phyloP scores from a whole-genome alignment of 2,888 invertebrate genomes.

The Acanthosepion pharaonis region DNA sequence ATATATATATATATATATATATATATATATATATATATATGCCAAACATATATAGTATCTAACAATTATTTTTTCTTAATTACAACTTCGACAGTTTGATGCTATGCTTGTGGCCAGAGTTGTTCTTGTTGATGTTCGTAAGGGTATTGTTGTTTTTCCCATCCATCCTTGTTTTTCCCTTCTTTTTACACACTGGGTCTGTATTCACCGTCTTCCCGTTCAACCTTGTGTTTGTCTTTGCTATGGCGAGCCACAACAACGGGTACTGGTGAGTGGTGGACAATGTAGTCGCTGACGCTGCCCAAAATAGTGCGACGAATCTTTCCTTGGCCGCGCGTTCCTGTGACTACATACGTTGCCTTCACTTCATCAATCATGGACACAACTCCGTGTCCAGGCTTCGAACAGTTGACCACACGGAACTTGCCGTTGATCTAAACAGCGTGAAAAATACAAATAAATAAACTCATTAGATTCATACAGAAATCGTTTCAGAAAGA shows the following conservation, averaged over 20 bases:
- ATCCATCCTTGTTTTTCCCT: no score
- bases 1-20: not conserved
- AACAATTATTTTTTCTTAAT: not conserved
- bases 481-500: not conserved
- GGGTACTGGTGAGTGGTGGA: slow-evolving; percentile 44
- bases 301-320: slow-evolving; percentile 44
- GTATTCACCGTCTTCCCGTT: slow-evolving; percentile 38
- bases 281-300: slow-evolving; percentile 46
- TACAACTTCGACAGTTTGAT: not conserved
- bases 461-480: not conserved
- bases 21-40: not conserved
- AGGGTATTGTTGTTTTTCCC: not conserved
- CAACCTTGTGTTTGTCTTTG: not conserved
- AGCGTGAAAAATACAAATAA: not conserved
- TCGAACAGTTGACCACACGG: slow-evolving; percentile 20
- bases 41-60: not conserved
- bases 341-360: slow-evolving; percentile 41
- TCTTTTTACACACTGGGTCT: not conserved
- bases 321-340: slow-evolving; percentile 46
- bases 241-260: slow-evolving; percentile 38
- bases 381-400: slow-evolving; percentile 40
- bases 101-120: not conserved
- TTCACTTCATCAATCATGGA: slow-evolving; percentile 35
- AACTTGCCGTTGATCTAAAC: slow-evolving; percentile 45
- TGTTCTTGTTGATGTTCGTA: not conserved